Conservation (phyloP, 2,113 vertebrate genomes). For the Gadus chalcogrammus region DNA sequence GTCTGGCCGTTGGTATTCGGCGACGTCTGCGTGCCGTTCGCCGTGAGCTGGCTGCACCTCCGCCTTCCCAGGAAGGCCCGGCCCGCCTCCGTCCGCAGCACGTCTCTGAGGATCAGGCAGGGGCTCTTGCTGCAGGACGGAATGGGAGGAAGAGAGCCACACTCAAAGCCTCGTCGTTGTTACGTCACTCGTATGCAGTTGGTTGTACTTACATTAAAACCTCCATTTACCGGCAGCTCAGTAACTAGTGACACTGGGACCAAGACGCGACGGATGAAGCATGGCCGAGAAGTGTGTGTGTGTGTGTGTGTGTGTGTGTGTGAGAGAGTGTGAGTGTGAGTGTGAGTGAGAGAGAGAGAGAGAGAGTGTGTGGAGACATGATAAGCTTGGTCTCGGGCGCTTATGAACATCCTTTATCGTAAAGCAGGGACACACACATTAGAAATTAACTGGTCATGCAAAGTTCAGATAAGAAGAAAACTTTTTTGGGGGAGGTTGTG, state of each 20-base stretch:
- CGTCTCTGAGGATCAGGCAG: slow-evolving; percentile 58
- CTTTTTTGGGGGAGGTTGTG: no score
- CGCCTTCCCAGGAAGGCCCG: slow-evolving; percentile 46
- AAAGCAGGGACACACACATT: neutral
- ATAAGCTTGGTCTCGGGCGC: slow-evolving; percentile 37
- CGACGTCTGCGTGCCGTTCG: neutral
- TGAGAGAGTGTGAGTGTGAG: slow-evolving; percentile 26
- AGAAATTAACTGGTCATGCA: no score
- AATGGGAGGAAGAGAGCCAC: slow-evolving; percentile 10
- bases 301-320: slow-evolving; percentile 18
- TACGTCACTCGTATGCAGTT: no score
- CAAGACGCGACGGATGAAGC: neutral
- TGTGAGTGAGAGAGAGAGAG: neutral
- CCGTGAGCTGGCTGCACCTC: neutral
- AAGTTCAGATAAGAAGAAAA: no score
- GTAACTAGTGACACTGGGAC: no score
- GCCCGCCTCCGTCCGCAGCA: slow-evolving; percentile 62
- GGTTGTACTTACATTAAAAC: no score
- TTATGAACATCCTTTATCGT: neutral
- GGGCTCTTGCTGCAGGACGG: slow-evolving; percentile 43
- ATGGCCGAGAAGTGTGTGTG: slow-evolving; percentile 44
- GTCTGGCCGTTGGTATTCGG: neutral
- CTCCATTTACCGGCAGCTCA: no score
- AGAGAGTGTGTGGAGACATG: slow-evolving; percentile 10
- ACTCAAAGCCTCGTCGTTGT: no score